Conservation (phyloP, 2,797 vertebrate genomes). For the Amniataba percoides region DNA sequence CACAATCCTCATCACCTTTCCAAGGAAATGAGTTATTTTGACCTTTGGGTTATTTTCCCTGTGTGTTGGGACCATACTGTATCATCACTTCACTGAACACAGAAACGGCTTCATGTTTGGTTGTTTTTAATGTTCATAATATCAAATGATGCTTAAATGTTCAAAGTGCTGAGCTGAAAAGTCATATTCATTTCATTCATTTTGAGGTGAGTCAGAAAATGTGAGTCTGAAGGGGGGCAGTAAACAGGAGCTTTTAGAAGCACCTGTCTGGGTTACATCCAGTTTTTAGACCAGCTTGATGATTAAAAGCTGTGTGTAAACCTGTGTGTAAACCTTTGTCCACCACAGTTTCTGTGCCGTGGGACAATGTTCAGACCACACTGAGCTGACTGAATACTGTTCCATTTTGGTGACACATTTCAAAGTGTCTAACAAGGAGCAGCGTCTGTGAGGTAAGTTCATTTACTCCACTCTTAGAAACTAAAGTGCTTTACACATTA, state of each 20-base stretch:
- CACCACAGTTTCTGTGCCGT: too few species aligned
- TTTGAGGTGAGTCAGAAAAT: neutral
- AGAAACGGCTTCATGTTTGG: neutral
- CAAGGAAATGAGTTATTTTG: neutral
- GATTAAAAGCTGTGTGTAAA: neutral
- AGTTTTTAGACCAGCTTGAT: conserved; percentile 17
- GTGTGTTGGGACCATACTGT: neutral
- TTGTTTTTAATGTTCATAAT: neutral
- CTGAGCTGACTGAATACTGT: too few species aligned
- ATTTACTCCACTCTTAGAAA: too few species aligned
- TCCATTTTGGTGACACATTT: too few species aligned
- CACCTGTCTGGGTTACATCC: conserved; percentile 5
- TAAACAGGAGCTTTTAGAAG: neutral
- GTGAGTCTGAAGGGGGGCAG: neutral
- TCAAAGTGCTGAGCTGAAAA: neutral
- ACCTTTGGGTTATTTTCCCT: neutral
- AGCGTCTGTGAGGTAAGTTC: too few species aligned
- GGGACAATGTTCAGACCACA: too few species aligned
- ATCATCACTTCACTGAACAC: neutral
- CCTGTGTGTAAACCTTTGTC: neutral
- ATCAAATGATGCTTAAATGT: neutral
- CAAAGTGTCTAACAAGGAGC: too few species aligned
- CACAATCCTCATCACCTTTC: neutral
- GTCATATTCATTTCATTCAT: neutral
- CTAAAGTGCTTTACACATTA: too few species aligned